phyloP scores from a whole-genome alignment of 2,113 vertebrate species.

The Pithys albifrons region DNA sequence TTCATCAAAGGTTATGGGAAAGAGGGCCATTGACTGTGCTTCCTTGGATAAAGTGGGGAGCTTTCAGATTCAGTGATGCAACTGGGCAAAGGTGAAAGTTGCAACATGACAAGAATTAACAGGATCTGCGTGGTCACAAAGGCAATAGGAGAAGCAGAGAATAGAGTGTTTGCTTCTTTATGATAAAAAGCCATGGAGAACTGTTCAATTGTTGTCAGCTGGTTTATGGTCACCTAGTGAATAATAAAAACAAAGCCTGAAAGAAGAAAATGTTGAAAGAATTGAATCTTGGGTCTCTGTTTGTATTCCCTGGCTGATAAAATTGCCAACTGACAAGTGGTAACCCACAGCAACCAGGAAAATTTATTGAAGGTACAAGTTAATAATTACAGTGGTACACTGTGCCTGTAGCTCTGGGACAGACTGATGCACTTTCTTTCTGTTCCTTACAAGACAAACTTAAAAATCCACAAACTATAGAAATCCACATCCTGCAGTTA shows the following conservation, averaged over 20 bases:
- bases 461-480: not conserved
- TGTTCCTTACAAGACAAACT: not conserved
- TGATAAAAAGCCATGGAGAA: not conserved
- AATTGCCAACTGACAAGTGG: not conserved
- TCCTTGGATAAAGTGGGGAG: not conserved
- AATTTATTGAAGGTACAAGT: not conserved
- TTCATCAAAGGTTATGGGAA: not conserved
- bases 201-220: not conserved
- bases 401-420: not conserved
- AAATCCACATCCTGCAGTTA: not conserved
- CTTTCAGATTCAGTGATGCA: not conserved
- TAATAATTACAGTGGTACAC: conserved; percentile 6
- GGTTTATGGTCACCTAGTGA: not conserved
- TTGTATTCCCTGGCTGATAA: not conserved
- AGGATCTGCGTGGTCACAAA: not conserved
- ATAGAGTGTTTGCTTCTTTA: not conserved
- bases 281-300: not conserved
- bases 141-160: not conserved
- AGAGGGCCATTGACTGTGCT: not conserved
- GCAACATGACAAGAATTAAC: not conserved
- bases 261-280: not conserved
- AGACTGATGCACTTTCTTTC: not conserved
- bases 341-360: not conserved
- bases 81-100: not conserved
- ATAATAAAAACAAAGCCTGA: conserved; percentile 6